Conservation (phyloP, 2,113 vertebrate species). For the Delphinapterus leucas region DNA sequence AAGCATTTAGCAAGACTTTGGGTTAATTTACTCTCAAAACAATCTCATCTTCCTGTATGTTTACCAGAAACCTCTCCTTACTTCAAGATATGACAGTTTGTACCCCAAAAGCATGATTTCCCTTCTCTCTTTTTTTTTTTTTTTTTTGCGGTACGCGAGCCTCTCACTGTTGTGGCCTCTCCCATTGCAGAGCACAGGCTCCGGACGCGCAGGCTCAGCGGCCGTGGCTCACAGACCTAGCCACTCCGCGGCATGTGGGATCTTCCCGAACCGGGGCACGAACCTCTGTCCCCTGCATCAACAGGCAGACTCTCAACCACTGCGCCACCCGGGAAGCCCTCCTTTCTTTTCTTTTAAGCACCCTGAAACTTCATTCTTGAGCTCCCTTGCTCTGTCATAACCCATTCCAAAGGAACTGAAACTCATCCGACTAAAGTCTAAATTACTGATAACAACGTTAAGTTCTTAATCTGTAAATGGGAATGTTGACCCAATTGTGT, state of each 20-base stretch:
- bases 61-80: not conserved
- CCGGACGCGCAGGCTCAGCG: too few relatives aligned
- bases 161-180: too few relatives aligned
- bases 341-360: not conserved
- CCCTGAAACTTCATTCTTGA: not conserved
- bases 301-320: too few relatives aligned
- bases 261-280: too few relatives aligned
- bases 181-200: too few relatives aligned
- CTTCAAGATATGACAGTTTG: not conserved
- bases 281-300: too few relatives aligned
- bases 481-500: not conserved
- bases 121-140: not conserved
- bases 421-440: not conserved
- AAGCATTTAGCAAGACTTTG: not conserved
- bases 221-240: too few relatives aligned
- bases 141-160: rapidly evolving
- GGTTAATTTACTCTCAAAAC: constrained; percentile 9
- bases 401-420: not conserved
- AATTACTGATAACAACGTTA: not conserved
- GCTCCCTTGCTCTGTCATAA: not conserved
- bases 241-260: rapidly evolving
- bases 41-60: not conserved
- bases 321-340: not conserved
- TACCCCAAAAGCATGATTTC: not conserved
- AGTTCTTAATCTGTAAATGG: not conserved